phyloP scores from a whole-genome alignment of 53 echinoderm and acorn worm species.

The Echinarachnius parma region DNA sequence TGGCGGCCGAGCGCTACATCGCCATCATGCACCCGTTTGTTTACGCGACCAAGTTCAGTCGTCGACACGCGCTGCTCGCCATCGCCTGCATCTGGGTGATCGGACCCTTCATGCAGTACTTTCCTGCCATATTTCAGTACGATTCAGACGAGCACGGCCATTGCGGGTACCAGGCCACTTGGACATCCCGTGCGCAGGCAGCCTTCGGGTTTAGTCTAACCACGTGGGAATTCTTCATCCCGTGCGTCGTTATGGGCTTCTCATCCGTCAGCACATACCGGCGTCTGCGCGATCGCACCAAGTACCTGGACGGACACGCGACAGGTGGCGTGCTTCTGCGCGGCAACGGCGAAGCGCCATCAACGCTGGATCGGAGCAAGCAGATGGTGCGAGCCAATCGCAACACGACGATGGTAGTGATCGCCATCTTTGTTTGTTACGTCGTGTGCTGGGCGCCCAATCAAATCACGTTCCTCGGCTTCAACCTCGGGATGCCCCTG shows the following conservation, averaged over 20 bases:
- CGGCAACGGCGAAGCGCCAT: not conserved
- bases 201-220: conserved; percentile 54
- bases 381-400: conserved; percentile 28
- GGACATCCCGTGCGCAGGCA: conserved; percentile 46
- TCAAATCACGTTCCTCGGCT: conserved; percentile 76
- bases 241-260: conserved; percentile 63
- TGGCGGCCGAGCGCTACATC: conserved; percentile 76
- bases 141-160: conserved; percentile 17
- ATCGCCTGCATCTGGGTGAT: conserved; percentile 65
- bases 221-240: conserved; percentile 67
- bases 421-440: conserved; percentile 70
- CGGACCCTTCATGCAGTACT: conserved; percentile 66
- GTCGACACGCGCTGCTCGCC: conserved; percentile 46
- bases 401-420: conserved; percentile 71
- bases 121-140: conserved; percentile 74
- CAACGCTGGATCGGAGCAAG: conserved; percentile 6
- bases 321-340: not conserved
- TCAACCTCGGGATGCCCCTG: conserved; percentile 67
- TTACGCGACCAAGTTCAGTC: conserved; percentile 54
- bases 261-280: conserved; percentile 56
- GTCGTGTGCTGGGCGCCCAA: conserved; percentile 92
- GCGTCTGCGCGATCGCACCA: conserved; percentile 51
- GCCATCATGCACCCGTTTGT: conserved; percentile 71
- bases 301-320: conserved; percentile 11
- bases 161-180: conserved; percentile 47